These are phyloP conservation scores for Anthrax anthrax DNA, from an alignment of 2,888 invertebrate species.

Conservation along the genomic window DNA sequence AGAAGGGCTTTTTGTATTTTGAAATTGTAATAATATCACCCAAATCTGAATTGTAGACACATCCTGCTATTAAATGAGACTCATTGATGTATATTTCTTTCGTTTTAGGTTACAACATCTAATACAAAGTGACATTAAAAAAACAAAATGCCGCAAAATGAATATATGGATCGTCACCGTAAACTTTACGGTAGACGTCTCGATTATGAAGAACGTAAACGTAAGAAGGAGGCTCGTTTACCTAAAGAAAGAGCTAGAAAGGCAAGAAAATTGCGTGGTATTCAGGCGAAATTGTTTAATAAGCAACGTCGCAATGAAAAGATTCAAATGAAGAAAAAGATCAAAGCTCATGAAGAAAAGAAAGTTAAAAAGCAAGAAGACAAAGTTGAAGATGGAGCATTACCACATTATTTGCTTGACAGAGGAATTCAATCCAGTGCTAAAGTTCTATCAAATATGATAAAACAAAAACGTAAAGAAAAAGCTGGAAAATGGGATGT, in stretches of 20 bases:
- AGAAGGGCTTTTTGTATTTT: background rate
- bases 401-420: constrained; percentile 94
- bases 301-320: constrained; percentile 95
- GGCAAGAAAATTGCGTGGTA: constrained; percentile 81
- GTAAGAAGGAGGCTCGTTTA: constrained; percentile 89
- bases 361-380: constrained; percentile 75
- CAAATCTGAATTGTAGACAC: background rate
- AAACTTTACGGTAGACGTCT: constrained; percentile 92
- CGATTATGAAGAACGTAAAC: constrained; percentile 92
- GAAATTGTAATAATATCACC: background rate
- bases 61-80: background rate
- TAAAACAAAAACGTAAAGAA: constrained; percentile 98
- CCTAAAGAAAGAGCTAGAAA: constrained; percentile 84
- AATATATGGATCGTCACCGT: constrained; percentile 95
- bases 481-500: constrained; percentile 99
- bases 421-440: constrained; percentile 87
- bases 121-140: background rate
- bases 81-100: background rate
- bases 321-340: constrained; percentile 97
- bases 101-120: background rate
- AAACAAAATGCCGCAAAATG: constrained; percentile 86
- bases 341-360: constrained; percentile 93
- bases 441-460: constrained; percentile 96
- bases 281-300: constrained; percentile 96
- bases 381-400: constrained; percentile 74